Evolutionary conservation across 2,888 invertebrate species (phyloP), one percentile per base, ranked within the genome.

Genomic region (Ceratothoa steindachneri): DNA sequence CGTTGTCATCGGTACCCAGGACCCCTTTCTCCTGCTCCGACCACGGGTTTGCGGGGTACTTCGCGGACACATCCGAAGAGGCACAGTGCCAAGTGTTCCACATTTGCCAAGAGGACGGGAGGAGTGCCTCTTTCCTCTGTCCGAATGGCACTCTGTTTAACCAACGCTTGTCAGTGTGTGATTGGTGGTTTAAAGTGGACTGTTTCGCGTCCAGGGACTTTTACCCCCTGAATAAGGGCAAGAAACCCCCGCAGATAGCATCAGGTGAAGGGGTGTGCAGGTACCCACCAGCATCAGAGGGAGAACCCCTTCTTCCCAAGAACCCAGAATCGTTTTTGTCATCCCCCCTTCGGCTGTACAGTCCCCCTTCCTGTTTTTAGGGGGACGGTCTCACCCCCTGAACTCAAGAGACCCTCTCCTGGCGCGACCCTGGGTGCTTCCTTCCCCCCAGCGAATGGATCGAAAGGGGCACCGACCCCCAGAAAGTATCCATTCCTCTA

Each of bases 321-420:
- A n/a, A n/a, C n/a, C n/a, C n/a, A n/a, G n/a, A n/a, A n/a, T 41
- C 15, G 41, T 15, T 41, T 9, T 24, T 24, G 1, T 24, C 27
- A 22, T 24, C 27, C 12, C 9, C 60, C 1, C 24, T 24, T 4
- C 12, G 27, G 12, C 3, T 60, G 1, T 24, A 60, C 27, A 12
- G 12, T 15, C 24, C 19, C 60, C 60, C 60, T 60, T 60, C 60
- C 60, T 60, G 22, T 3, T 60, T 4, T 60, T 60, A 60, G 60
- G 60, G 60, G 60, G 60, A 60, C 1, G 60, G 60, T 60, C 60
- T 60, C 60, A 60, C 60, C 60, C 60, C 22, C 60, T 60, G 12
- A 60, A 60, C 19, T 60, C 60, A 60, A 60, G 60, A 60, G 60
- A 60, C 60, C 60, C 60, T 60, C 60, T 60, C 60, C 27, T 60